These are phyloP conservation scores for Indicator indicator DNA, from an alignment of 2,113 vertebrate genomes.

Conservation along the genomic window DNA sequence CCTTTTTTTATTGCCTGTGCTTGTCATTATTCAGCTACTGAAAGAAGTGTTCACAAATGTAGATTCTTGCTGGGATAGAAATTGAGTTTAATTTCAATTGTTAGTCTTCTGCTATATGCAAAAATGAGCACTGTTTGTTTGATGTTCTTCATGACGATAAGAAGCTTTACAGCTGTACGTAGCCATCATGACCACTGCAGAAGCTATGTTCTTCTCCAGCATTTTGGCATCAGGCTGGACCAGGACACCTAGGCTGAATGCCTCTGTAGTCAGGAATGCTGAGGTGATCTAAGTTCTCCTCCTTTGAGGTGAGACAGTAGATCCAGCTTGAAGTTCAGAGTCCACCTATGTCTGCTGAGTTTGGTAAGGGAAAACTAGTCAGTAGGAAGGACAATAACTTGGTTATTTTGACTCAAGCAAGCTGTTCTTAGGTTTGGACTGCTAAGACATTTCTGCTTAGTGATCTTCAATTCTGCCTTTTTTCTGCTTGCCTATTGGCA, in stretches of 20 bases:
- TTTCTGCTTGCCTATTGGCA: neutral
- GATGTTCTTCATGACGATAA: neutral
- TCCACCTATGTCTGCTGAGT: neutral
- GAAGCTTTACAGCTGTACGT: fast-evolving
- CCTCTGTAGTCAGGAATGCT: neutral
- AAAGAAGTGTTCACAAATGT: conserved; percentile 6
- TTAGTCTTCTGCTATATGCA: neutral
- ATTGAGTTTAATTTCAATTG: neutral
- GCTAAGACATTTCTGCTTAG: neutral
- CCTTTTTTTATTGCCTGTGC: conserved; percentile 49
- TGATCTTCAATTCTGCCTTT: fast-evolving
- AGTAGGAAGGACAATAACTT: neutral
- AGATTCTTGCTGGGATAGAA: neutral
- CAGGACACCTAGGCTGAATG: neutral
- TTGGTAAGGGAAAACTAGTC: neutral
- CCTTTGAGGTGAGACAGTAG: neutral
- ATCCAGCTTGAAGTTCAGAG: neutral
- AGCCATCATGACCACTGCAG: fast-evolving
- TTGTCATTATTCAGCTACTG: conserved; percentile 24
- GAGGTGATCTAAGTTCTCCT: neutral
- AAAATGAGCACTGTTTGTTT: neutral
- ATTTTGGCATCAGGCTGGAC: neutral
- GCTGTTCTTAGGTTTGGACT: neutral
- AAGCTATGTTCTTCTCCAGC: neutral
- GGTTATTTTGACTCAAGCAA: neutral